Conservation (phyloP, 2,888 invertebrate genomes). For the Pogonocherus hispidulus region DNA sequence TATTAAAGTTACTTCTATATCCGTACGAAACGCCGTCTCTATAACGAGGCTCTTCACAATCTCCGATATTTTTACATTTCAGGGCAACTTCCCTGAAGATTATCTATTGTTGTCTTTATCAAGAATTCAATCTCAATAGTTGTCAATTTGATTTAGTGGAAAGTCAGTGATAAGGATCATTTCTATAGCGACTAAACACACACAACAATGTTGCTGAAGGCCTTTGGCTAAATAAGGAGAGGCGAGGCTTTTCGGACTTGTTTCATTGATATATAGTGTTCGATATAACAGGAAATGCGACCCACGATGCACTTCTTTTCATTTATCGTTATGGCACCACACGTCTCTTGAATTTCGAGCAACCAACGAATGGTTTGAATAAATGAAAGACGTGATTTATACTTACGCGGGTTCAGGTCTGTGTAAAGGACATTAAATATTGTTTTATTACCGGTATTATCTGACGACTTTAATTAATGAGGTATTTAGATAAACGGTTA, state of each 20-base stretch:
- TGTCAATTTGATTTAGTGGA: slow-evolving; percentile 50
- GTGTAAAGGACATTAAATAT: too few relatives aligned
- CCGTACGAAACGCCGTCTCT: too few relatives aligned
- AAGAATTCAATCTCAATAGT: slow-evolving; percentile 41
- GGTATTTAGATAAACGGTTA: too few relatives aligned
- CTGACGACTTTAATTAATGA: too few relatives aligned
- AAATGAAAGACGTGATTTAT: too few relatives aligned
- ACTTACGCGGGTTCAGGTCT: too few relatives aligned
- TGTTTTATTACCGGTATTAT: too few relatives aligned
- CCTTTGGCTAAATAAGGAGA: slow-evolving; percentile 48
- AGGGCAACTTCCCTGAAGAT: slow-evolving; percentile 28
- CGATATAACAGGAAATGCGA: slow-evolving; percentile 43
- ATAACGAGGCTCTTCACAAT: slow-evolving; percentile 15
- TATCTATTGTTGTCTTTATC: slow-evolving; percentile 45
- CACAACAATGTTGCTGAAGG: slow-evolving; percentile 42
- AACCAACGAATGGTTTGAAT: too few relatives aligned
- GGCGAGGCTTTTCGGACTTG: slow-evolving; percentile 43
- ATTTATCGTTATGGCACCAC: not conserved
- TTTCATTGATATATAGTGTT: slow-evolving; percentile 43
- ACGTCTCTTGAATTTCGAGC: too few relatives aligned
- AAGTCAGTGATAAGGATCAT: slow-evolving; percentile 49
- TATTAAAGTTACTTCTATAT: too few relatives aligned
- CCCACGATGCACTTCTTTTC: slow-evolving; percentile 32
- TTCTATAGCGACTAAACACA: slow-evolving; percentile 43
- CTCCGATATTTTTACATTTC: not conserved